Base-by-base conservation (phyloP, 2,797 vertebrate genomes). In the Halcyon smyrnensis region DNA sequence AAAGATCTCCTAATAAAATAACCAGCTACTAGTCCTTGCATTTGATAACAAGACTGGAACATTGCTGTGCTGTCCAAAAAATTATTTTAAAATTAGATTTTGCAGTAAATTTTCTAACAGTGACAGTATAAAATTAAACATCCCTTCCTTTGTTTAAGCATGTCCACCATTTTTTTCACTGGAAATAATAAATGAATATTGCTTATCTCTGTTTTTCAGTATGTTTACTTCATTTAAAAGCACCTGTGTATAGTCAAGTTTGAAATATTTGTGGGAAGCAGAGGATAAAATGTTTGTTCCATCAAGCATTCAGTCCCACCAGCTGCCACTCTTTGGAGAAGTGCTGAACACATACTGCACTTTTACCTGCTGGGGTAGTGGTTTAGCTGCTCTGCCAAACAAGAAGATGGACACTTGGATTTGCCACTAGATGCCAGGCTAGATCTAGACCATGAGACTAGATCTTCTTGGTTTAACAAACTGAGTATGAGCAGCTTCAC, bases 391-490 rank as follows among this genome's bases (percentile, higher is more conserved):
- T n/a, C 15, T 54, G 50, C 60, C 70, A 69, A 3, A 9, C 36
- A 20, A 51, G 59, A 14, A 90, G 43, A 62, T 10, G 70, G 89
- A 25, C 89, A 16, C 24, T 63, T 64, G n/a, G 18, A 8, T 83
- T 89, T 94, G 75, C 79, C 87, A 37, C 83, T 91, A 87, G 90
- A 86, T 91, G 74, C 93, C 87, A 93, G 80, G 56, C 83, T 74
- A 39, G 37, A 39, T 39, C 37, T 39, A 48, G 59, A 70, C 62
- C 27, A 6, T 32, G 57, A 36, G 16, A n/a, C 25, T 70, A 30
- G 48, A 43, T 65, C 68, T 59, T 32, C 43, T 51, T 67, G 15
- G 3, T 25, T 92, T 6, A 4, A 28, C 18, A 27, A 27, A 27
- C 11, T 8, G 48, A 20, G 11, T 2, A 8, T 6, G 32, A 68